Base-by-base conservation (phyloP, 2,113 vertebrate genomes). In the Syngnathus scovelli region DNA sequence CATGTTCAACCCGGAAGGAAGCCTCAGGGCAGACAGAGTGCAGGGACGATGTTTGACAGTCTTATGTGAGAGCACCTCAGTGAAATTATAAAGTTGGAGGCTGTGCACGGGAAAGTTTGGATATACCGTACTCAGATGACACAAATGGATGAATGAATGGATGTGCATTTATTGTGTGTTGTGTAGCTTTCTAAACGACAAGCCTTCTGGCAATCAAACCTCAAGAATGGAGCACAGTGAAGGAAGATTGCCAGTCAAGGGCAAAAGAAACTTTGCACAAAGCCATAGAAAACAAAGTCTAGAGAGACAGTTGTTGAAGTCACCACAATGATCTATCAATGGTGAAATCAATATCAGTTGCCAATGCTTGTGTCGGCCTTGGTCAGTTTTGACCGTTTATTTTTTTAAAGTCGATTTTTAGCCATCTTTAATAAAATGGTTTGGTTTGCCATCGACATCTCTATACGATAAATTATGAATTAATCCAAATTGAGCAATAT, bases 191-290 rank as follows among this genome's bases (percentile, higher is more conserved):
- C 51, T 23, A 54, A 23, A 8, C 8, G 19, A 11, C 51, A 23
- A 12, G 3, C 68, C 7, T 38, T 55, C 39, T 58, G n/a, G 36
- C 46, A 93, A 91, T 93, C 88, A 85, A 89, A 74, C 91, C 92
- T 93, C 61, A 84, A 83, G 64, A 92, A 93, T 77, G 90, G 88
- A 64, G 67, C 72, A 9, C 90, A 92, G 38, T 90, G 91, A 86
- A 90, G 58, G 54, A 92, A 92, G 67, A 85, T 90, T 46, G 92
- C 87, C 4, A 92, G 82, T 37, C 74, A 86, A 48, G 90, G 89
- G 13, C 27, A 91, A 92, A 37, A 85, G 85, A 44, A 88, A 74
- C 56, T 78, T 61, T 13, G 77, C 79, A 5, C 52, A 21, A 21
- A 10, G n/a, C 51, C 16, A 18, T 18, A 49, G 8, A 21, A 52